phyloP scores from a whole-genome alignment of 2,888 invertebrate genomes.

The Chaetogeoica ovagalla region DNA sequence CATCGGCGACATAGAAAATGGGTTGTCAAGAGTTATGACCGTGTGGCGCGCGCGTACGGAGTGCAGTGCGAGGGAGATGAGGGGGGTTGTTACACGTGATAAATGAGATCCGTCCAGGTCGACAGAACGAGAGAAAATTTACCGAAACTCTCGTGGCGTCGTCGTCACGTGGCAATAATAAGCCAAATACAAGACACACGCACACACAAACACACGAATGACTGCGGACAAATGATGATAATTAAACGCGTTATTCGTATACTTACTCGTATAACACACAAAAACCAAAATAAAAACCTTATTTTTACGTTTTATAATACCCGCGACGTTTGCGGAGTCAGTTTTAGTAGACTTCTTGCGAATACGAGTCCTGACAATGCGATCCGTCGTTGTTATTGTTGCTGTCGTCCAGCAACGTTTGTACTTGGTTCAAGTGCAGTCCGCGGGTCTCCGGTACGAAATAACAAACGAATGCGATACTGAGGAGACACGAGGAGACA shows the following conservation, averaged over 20 bases:
- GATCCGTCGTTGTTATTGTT: no score
- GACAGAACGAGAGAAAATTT: slow-evolving; percentile 37
- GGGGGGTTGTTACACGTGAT: slow-evolving; percentile 9
- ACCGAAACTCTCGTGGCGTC: not conserved
- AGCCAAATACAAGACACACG: no score
- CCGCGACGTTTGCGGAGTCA: no score
- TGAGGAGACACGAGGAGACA: not conserved
- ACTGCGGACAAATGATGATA: no score
- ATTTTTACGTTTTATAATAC: no score
- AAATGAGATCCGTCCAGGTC: slow-evolving; percentile 24
- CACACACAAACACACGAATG: no score
- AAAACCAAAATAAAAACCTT: no score
- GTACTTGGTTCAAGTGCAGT: not conserved
- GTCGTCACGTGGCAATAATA: not conserved
- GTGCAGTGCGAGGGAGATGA: not conserved
- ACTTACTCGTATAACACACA: no score
- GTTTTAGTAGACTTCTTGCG: no score
- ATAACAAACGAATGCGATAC: not conserved
- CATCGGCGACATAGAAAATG: slow-evolving; percentile 36
- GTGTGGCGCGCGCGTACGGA: not conserved
- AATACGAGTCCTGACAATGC: no score
- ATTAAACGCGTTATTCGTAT: no score
- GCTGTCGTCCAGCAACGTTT: not conserved
- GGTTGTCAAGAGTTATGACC: slow-evolving; percentile 26
- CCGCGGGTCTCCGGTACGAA: slow-evolving; percentile 27